A percentile compares a stretch with the other conserved stretches of the same genome.
Evolutionary conservation across 2,797 vertebrate genomes (phyloP).

Genomic region (Acrocephalus scirpaceus): DNA sequence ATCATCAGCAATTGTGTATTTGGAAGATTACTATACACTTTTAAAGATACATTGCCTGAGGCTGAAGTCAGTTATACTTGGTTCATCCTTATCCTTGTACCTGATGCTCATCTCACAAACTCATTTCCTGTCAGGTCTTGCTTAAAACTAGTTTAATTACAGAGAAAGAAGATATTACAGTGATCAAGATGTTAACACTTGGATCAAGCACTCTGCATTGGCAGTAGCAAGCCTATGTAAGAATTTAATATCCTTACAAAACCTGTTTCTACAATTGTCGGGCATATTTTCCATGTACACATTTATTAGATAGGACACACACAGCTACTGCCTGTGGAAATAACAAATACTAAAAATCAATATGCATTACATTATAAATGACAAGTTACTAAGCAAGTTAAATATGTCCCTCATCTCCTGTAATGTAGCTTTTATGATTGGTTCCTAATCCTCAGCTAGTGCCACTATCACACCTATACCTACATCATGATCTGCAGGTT

Average conservation of each 20-base stretch:
- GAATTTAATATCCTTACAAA: neutral
- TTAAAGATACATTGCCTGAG: neutral
- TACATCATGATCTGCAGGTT: neutral
- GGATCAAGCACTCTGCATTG: neutral
- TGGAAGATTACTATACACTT: neutral
- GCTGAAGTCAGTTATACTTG: neutral
- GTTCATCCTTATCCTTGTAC: neutral
- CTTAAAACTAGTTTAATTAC: constrained; percentile 18
- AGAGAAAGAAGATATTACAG: neutral
- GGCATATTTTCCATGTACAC: neutral
- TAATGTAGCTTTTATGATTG: neutral
- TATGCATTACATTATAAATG: neutral
- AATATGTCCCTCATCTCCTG: neutral
- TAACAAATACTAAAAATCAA: neutral
- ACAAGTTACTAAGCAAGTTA: neutral
- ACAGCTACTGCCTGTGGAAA: neutral
- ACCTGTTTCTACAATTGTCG: neutral
- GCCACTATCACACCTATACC: neutral
- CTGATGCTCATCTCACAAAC: neutral
- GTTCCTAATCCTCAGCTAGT: neutral
- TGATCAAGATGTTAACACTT: neutral
- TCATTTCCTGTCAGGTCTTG: constrained; percentile 15
- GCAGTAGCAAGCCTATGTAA: neutral
- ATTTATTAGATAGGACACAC: neutral
- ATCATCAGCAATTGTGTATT: neutral